phyloP scores from a whole-genome alignment of 1,140 invertebrate species.

The Portunus trituberculatus region DNA sequence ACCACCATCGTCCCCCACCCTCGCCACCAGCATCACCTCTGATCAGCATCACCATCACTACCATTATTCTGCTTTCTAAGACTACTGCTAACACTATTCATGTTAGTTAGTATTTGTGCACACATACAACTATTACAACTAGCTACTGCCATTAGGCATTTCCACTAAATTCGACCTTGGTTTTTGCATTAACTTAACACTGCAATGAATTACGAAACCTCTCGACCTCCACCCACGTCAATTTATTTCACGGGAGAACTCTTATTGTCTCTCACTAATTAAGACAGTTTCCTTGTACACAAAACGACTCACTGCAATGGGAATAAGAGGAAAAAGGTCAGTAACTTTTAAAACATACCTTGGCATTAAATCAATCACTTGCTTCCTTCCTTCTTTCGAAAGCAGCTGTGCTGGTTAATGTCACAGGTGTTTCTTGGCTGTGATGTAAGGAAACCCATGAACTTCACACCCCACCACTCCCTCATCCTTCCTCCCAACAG shows the following conservation, averaged over 20 bases:
- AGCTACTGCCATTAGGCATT: not conserved
- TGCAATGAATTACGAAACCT: too few relatives aligned
- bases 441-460: not conserved
- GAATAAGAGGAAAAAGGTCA: too few relatives aligned
- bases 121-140: not conserved
- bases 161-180: not conserved
- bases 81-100: too few relatives aligned
- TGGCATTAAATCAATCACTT: conserved; percentile 9
- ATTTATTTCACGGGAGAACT: too few relatives aligned
- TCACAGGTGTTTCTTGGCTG: not conserved
- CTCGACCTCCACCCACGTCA: too few relatives aligned
- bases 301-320: too few relatives aligned
- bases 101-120: too few relatives aligned
- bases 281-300: too few relatives aligned
- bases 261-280: too few relatives aligned
- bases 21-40: not conserved
- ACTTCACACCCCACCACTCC: not conserved
- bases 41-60: not conserved
- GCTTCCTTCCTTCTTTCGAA: not conserved
- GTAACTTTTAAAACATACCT: not conserved
- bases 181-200: too few relatives aligned
- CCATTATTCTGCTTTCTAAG: not conserved
- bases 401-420: not conserved
- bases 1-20: not conserved
- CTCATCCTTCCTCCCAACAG: not conserved